These are phyloP conservation scores for Chalcis sispes DNA, from an alignment of 2,888 invertebrate genomes.

Conservation along the genomic window DNA sequence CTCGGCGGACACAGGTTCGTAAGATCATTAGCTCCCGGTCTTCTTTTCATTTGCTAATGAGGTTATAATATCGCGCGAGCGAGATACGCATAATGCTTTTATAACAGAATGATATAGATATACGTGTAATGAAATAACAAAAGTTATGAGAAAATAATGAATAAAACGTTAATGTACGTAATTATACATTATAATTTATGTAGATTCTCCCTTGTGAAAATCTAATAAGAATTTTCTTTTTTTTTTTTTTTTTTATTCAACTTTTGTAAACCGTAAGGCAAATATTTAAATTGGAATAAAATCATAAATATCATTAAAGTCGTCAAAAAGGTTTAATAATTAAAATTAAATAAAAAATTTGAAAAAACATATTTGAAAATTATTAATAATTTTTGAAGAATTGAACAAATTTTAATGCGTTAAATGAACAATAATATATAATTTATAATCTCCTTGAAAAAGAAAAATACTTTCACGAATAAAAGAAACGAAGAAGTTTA, in stretches of 20 bases:
- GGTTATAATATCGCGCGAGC: not conserved
- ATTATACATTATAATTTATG: too few relatives aligned
- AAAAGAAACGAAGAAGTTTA: not conserved
- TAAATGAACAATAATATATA: constrained; percentile 7
- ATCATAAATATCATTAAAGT: too few relatives aligned
- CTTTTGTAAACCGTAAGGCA: too few relatives aligned
- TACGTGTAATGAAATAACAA: not conserved
- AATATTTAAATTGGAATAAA: too few relatives aligned
- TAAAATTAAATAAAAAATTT: constrained; percentile 2
- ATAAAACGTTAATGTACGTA: too few relatives aligned
- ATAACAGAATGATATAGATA: not conserved
- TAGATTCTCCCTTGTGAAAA: too few relatives aligned
- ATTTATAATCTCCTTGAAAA: constrained; percentile 17
- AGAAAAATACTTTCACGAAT: not conserved
- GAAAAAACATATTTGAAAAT: not conserved
- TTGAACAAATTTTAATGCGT: not conserved
- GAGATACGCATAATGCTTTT: too few relatives aligned
- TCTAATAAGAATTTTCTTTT: not conserved
- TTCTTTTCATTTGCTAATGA: not conserved
- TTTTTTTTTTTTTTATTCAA: not conserved
- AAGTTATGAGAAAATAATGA: not conserved
- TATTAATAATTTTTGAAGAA: not conserved
- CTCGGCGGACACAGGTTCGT: not conserved
- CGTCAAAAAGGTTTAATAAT: too few relatives aligned
- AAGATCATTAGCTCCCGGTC: not conserved